Evolutionary conservation across 2,113 vertebrate species (phyloP).

Genomic region (Pardalotus punctatus): DNA sequence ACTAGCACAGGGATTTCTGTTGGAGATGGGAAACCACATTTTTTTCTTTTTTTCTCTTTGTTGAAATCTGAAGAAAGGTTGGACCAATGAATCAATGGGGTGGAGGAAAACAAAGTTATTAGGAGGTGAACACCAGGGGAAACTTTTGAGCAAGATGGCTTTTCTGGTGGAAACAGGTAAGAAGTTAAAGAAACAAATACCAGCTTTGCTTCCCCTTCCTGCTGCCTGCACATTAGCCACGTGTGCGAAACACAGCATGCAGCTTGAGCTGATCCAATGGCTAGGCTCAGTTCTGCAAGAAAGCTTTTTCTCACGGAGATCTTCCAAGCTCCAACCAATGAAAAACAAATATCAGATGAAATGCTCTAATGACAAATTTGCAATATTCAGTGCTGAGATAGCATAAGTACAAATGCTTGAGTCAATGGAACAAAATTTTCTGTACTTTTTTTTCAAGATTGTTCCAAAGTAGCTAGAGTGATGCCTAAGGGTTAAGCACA

Average conservation of each 20-base stretch:
- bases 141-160: constrained; percentile 8
- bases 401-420: background rate
- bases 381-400: background rate
- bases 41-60: background rate
- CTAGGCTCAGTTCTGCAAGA: background rate
- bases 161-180: constrained; percentile 6
- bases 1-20: background rate
- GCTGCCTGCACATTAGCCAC: background rate
- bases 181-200: constrained; percentile 38
- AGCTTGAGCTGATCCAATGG: background rate
- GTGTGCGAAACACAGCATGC: background rate
- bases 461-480: background rate
- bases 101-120: constrained; percentile 7
- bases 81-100: background rate
- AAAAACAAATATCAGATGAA: background rate
- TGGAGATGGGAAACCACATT: background rate
- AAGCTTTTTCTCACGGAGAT: background rate
- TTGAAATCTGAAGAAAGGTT: constrained; percentile 33
- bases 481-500: background rate
- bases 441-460: background rate
- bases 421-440: background rate
- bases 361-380: background rate
- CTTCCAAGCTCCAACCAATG: background rate
- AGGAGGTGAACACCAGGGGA: constrained; percentile 19
- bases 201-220: constrained; percentile 28